Percentiles rank a stretch among this genome's conserved stretches.
Evolutionary conservation across 1,140 invertebrate genomes (phyloP).

Genomic region (Aphelenchoides besseyi): DNA sequence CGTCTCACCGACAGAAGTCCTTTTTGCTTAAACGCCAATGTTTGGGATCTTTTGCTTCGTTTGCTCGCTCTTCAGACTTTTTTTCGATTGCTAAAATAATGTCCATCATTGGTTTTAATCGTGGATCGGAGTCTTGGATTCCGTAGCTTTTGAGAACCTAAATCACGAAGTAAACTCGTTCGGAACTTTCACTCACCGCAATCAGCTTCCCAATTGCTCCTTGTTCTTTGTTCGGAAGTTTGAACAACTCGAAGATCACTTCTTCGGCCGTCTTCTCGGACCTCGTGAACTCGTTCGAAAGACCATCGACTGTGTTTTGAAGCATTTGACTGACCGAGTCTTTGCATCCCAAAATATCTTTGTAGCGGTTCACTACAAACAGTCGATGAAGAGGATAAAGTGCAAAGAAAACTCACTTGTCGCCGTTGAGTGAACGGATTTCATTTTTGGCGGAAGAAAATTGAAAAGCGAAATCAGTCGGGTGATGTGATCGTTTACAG

Average conservation of each 20-base stretch:
- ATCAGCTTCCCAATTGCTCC: conserved; percentile 38
- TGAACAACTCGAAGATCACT: conserved; percentile 44
- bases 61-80: conserved; percentile 20
- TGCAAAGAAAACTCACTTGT: conserved; percentile 3
- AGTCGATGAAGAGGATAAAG: not conserved
- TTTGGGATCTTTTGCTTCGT: conserved; percentile 35
- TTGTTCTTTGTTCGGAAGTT: conserved; percentile 42
- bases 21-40: conserved; percentile 30
- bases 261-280: conserved; percentile 38
- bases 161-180: conserved; percentile 21
- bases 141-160: conserved; percentile 35
- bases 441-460: too few relatives aligned
- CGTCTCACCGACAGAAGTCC: conserved; percentile 26
- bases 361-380: conserved; percentile 22
- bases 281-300: conserved; percentile 27
- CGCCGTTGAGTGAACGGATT: conserved; percentile 6
- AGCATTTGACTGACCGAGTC: conserved; percentile 26
- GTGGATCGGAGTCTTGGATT: conserved; percentile 29
- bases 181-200: conserved; percentile 28
- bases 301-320: conserved; percentile 24
- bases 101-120: conserved; percentile 34
- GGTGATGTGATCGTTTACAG: too few relatives aligned
- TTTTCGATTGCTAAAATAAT: conserved; percentile 27
- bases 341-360: conserved; percentile 18
- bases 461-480: too few relatives aligned